Conservation (phyloP, 2,113 vertebrate genomes). For the Triplophysa siluroides region DNA sequence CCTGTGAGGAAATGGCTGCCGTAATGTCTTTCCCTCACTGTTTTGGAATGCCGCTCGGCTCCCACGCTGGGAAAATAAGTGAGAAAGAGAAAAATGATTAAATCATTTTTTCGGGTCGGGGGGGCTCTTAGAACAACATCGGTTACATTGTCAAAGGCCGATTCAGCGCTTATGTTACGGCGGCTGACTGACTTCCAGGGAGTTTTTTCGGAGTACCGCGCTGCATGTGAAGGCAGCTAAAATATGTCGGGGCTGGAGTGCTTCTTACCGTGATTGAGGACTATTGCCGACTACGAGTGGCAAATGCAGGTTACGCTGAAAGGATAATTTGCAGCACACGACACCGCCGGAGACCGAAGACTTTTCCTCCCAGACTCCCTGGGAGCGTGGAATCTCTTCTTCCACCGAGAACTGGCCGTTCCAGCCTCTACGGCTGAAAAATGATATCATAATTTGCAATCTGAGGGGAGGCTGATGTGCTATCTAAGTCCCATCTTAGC, state of each 20-base stretch:
- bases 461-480: slow-evolving; percentile 76
- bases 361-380: slow-evolving; percentile 73
- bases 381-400: slow-evolving; percentile 78
- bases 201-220: slow-evolving; percentile 68
- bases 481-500: slow-evolving; percentile 74
- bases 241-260: slow-evolving; percentile 78
- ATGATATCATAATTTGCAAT: slow-evolving; percentile 87
- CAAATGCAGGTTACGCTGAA: slow-evolving; percentile 66
- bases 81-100: slow-evolving; percentile 76
- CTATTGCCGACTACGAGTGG: slow-evolving; percentile 81
- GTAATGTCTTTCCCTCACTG: slow-evolving; percentile 70
- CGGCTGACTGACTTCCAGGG: slow-evolving; percentile 76
- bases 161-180: slow-evolving; percentile 77
- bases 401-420: slow-evolving; percentile 62
- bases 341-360: slow-evolving; percentile 82
- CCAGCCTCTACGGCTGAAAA: slow-evolving; percentile 76
- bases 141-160: slow-evolving; percentile 78
- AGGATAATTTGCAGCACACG: slow-evolving; percentile 76
- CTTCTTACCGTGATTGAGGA: slow-evolving; percentile 84
- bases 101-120: slow-evolving; percentile 66
- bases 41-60: slow-evolving; percentile 70
- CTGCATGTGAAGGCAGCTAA: slow-evolving; percentile 70
- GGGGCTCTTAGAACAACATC: slow-evolving; percentile 75
- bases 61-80: slow-evolving; percentile 82
- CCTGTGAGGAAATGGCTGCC: slow-evolving; percentile 65